phyloP scores from a whole-genome alignment of 2,113 vertebrate genomes.

The Antechinus flavipes region DNA sequence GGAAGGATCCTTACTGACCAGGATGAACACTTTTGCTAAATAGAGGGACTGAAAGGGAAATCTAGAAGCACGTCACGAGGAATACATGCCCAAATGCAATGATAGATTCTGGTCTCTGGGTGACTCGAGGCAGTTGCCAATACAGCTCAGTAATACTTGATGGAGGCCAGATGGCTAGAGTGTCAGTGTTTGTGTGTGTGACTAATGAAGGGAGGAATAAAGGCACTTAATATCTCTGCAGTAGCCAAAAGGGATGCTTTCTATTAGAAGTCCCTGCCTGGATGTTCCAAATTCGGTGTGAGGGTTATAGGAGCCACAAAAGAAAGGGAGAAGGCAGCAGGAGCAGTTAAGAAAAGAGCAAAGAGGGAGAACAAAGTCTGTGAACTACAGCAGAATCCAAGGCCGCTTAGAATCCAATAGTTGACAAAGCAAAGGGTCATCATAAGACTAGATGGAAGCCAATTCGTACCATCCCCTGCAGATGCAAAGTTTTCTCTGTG shows the following conservation, averaged over 20 bases:
- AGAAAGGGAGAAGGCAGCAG: neutral
- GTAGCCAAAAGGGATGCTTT: neutral
- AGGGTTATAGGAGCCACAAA: neutral
- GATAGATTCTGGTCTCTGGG: neutral
- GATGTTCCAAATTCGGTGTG: neutral
- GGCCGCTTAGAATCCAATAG: neutral
- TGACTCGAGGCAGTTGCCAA: neutral
- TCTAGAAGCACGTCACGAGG: neutral
- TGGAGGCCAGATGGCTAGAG: constrained; percentile 5
- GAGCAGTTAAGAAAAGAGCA: neutral
- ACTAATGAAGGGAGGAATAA: constrained; percentile 4
- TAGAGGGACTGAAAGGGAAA: neutral
- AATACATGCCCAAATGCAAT: neutral
- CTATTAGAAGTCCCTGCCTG: neutral
- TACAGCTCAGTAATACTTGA: neutral
- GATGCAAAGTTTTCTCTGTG: neutral
- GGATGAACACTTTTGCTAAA: neutral
- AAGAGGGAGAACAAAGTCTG: neutral
- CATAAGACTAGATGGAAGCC: neutral
- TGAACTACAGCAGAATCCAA: neutral
- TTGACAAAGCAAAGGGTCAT: neutral
- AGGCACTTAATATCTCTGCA: neutral
- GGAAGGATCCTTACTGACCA: neutral
- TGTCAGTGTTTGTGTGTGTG: neutral
- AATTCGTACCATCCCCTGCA: neutral